Base-by-base conservation (phyloP, 2,113 vertebrate genomes). In the Malurus cyaneus region DNA sequence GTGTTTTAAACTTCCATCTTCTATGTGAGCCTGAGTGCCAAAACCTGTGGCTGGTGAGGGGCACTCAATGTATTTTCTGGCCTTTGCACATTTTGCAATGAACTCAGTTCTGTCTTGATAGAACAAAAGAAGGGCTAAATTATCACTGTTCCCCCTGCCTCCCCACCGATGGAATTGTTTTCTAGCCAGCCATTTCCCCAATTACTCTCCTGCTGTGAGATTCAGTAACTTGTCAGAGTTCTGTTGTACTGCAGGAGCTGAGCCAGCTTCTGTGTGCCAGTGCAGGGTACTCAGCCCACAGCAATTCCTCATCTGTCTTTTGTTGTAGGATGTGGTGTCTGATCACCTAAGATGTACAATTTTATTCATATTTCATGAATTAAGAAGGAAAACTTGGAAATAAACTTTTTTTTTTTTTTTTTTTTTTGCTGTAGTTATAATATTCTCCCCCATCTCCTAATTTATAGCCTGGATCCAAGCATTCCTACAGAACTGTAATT, bases 361-460 rank as follows among this genome's bases (percentile, higher is more conserved):
- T 24, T 52, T n/a, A 18, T 62, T 34, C 2, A 3, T 64, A 9
- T 72, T 79, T 65, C 76, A 36, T 93, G 41, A 67, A 44, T 53
- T 71, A 52, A 7, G 8, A 28, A 77, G 26, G 46, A 72, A 52
- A 52, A 14, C 4, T 56, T 74, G 23, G 11, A 47, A 80, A 64
- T n/a, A 14, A 86, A 77, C 31, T n/a, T 26, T 6, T 29, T 41
- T 60, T 11, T n/a, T 50, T 76, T 60, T n/a, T n/a, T n/a, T n/a
- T n/a, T n/a, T n/a, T 7, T 32, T 50, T 73, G 39, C 2, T 2
- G 7, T 83, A 44, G 2, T 47, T 56, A 12, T 47, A 20, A 47
- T 14, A 18, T 28, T 34, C 1, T 1, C 4, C 14, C 9, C 25
- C 2, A 2, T 8, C 1, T 3, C 0, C 0, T 39, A 46, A 36